A percentile compares a stretch with the other conserved stretches of the same genome.
Conservation (phyloP, 2,888 invertebrate species). For the Subacronicta megacephala region DNA sequence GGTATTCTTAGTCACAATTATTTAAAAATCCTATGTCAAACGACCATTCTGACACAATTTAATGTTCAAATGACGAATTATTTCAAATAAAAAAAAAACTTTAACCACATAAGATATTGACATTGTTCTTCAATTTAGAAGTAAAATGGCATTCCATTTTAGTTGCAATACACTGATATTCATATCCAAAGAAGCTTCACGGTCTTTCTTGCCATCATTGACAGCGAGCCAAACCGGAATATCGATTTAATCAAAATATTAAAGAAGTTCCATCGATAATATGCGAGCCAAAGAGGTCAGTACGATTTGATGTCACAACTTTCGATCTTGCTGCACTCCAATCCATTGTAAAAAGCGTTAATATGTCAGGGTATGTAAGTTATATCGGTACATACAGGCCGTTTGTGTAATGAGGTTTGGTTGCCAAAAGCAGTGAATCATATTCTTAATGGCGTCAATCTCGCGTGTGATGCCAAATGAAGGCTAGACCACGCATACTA, state of each 20-base stretch:
- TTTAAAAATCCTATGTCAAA: no score
- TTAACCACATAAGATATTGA: no score
- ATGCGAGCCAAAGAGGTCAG: slow-evolving; percentile 41
- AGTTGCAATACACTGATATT: no score
- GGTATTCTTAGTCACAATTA: no score
- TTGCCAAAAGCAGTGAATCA: slow-evolving; percentile 65
- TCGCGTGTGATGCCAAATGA: slow-evolving; percentile 53
- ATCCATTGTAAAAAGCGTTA: slow-evolving; percentile 52
- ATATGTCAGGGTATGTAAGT: slow-evolving; percentile 48
- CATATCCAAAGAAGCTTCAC: no score
- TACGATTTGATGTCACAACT: slow-evolving; percentile 44
- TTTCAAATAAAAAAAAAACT: no score
- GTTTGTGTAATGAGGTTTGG: slow-evolving; percentile 51
- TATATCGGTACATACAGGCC: slow-evolving; percentile 33
- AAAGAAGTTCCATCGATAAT: slow-evolving; percentile 17
- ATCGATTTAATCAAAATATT: slow-evolving; percentile 38
- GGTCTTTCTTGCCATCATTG: slow-evolving; percentile 14
- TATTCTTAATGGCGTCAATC: slow-evolving; percentile 60
- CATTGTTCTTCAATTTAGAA: no score
- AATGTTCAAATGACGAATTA: no score
- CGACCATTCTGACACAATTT: no score
- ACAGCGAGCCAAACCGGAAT: slow-evolving; percentile 29
- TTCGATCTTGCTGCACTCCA: slow-evolving; percentile 46
- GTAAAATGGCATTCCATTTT: no score
- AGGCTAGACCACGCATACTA: slow-evolving; percentile 36